Evolutionary conservation across 2,888 invertebrate genomes (phyloP).

Genomic region (Agrilus cyanescens): DNA sequence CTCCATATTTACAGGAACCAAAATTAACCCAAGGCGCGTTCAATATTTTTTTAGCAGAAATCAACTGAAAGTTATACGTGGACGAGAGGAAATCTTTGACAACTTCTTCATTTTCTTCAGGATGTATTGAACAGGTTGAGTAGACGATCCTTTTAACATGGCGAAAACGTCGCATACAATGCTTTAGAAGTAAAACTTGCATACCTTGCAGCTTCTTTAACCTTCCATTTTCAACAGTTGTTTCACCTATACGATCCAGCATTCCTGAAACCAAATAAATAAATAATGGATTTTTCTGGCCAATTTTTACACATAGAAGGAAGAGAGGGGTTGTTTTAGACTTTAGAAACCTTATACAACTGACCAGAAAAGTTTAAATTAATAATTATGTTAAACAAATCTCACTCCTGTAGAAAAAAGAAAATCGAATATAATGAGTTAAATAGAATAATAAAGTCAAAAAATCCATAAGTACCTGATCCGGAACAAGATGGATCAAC

Average conservation of each 20-base stretch:
- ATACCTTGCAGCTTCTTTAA: conserved; percentile 59
- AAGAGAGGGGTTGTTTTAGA: too few relatives aligned
- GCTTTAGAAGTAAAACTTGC: conserved; percentile 72
- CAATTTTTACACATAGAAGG: not conserved
- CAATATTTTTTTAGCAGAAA: conserved; percentile 47
- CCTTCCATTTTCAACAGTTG: conserved; percentile 22
- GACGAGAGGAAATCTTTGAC: conserved; percentile 56
- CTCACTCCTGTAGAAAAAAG: too few relatives aligned
- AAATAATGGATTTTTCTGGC: not conserved
- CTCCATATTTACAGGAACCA: conserved; percentile 51
- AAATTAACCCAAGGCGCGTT: conserved; percentile 56
- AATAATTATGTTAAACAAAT: too few relatives aligned
- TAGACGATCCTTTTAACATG: conserved; percentile 79
- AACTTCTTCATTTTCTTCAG: conserved; percentile 89
- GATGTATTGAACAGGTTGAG: conserved; percentile 87
- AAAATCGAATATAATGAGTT: conserved; percentile 4
- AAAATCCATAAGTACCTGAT: too few relatives aligned
- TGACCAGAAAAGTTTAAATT: too few relatives aligned
- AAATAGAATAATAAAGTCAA: conserved; percentile 1
- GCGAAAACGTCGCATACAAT: conserved; percentile 77
- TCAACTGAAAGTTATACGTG: conserved; percentile 47
- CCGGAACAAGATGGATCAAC: conserved; percentile 97
- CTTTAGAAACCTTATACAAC: too few relatives aligned
- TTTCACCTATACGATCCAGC: conserved; percentile 38
- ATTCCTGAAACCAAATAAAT: conserved; percentile 38